Conservation (phyloP, 30 jellyfish, hydroid and myxozoan genomes). For the Aurelia sp. region DNA sequence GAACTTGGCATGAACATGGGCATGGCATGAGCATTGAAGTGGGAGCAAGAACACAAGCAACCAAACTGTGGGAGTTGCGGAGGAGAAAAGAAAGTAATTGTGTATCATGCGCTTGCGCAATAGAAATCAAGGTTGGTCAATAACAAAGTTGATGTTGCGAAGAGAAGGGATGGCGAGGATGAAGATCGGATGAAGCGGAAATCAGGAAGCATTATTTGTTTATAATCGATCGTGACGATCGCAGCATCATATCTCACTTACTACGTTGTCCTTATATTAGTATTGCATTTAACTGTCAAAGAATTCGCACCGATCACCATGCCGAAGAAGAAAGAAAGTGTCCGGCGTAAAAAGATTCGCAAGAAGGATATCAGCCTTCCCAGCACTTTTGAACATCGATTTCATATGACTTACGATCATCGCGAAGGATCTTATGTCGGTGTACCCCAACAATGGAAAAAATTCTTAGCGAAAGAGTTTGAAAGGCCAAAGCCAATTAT, state of each 20-base stretch:
- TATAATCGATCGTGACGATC: neutral
- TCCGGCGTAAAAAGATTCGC: constrained; percentile 77
- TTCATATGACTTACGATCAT: constrained; percentile 96
- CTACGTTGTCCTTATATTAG: too few species aligned
- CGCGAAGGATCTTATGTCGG: constrained; percentile 94
- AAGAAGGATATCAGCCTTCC: constrained; percentile 95
- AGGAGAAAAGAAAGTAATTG: constrained; percentile 16
- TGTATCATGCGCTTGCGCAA: constrained; percentile 37
- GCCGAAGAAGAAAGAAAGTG: constrained; percentile 64
- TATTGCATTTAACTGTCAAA: neutral
- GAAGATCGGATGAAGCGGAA: constrained; percentile 58
- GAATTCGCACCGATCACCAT: neutral
- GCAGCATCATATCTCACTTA: neutral
- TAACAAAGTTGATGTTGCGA: constrained; percentile 32
- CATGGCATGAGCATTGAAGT: too few species aligned
- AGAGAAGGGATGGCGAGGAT: constrained; percentile 33
- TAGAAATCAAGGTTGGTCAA: constrained; percentile 51
- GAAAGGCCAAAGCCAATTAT: constrained; percentile 94
- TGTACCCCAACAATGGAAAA: constrained; percentile 97
- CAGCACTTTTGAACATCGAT: constrained; percentile 76
- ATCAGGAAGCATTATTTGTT: constrained; percentile 1
- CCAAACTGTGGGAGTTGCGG: constrained; percentile 1
- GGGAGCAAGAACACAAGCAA: too few species aligned
- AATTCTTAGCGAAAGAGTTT: constrained; percentile 88
- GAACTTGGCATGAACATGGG: too few species aligned